Base-by-base conservation (phyloP, 2,888 invertebrate genomes). In the Melinaea marsaeus region DNA sequence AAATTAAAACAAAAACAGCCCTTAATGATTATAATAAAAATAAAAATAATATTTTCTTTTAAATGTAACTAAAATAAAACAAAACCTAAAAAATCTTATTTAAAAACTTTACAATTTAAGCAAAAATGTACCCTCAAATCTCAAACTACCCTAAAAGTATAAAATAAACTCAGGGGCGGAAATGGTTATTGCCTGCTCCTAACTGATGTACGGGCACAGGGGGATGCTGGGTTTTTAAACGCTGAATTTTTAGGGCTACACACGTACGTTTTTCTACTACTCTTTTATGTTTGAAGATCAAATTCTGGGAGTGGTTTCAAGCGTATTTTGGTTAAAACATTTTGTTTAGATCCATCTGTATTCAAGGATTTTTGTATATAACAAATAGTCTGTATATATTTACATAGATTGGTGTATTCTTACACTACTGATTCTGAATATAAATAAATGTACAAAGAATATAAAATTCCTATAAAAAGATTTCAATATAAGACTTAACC, bases 161-260 rank as follows among this genome's bases (percentile, higher is more conserved):
- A 65, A 71, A 70, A 67, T 67, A 65, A 63, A 66, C 66, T 71
- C 68, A 65, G 70, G 71, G 67, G 72, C 72, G 68, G 73, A 67
- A 71, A 77, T 71, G 78, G 80, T 79, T 79, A 80, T 78, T 71
- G 72, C 74, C 51, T 64, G 69, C 65, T 68, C 68, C 65, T 60
- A 57, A 60, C 62, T 75, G 77, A 79, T 77, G 73, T 80, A 79
- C 72, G 75, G 71, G 59, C 63, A 62, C 69, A 72, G 67, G 73
- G 73, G 78, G 82, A 82, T 74, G 75, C 73, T 74, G 70, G 70
- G 71, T 74, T 76, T 80, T 83, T 84, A 77, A 73, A 74, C 77
- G 75, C 68, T 75, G 75, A 68, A 65, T 66, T 63, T 65, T 58
- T 22, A 34, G 48, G 32, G 13, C 55, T 61, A 55, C 47, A 34